Base-by-base conservation (phyloP, 2,888 invertebrate genomes). In the Eugnorisma glareosa region DNA sequence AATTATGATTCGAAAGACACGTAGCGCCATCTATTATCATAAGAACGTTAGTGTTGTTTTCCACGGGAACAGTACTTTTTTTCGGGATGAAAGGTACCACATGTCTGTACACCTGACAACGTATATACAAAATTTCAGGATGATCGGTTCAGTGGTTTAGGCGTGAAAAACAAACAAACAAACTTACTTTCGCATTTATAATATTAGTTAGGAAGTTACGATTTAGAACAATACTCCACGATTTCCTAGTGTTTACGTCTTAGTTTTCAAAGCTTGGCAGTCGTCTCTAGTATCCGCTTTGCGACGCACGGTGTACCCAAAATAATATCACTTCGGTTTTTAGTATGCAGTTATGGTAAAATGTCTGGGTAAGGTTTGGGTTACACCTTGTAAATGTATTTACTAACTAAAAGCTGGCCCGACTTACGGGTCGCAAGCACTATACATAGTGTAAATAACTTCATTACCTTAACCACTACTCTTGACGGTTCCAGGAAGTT, bases 211-310 rank as follows among this genome's bases (percentile, higher is more conserved):
- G n/a, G n/a, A n/a, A n/a, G n/a, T n/a, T n/a, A n/a, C n/a, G n/a
- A n/a, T 75, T 61, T 13, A 3, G 18, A 61, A 15, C n/a, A 18
- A 59, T 68, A 57, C 11, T 57, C 15, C 8, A 31, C 54, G 35
- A 40, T 43, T 43, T 43, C 54, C 61, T 28, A 54, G 40, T 63
- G n/a, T 69, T 66, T 72, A 37, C 64, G 59, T 59, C 45, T 63
- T 35, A 57, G n/a, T 69, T 64, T 1, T 35, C 13, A 69, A 61
- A 84, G 37, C 24, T 85, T 85, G 81, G 85, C 85, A 83, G n/a
- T 64, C 43, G 28, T 54, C 2, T 67, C 43, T 61, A 57, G 59
- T 68, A 61, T 72, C 73, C 81, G 81, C 31, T 57, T 64, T 57
- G 28, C 51, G 43, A 80, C 63, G 67, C 31, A 31, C 28, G 24